A percentile compares a stretch with the other conserved stretches of the same genome.
Evolutionary conservation across 2,113 vertebrate genomes (phyloP).

Genomic region (Upupa epops): DNA sequence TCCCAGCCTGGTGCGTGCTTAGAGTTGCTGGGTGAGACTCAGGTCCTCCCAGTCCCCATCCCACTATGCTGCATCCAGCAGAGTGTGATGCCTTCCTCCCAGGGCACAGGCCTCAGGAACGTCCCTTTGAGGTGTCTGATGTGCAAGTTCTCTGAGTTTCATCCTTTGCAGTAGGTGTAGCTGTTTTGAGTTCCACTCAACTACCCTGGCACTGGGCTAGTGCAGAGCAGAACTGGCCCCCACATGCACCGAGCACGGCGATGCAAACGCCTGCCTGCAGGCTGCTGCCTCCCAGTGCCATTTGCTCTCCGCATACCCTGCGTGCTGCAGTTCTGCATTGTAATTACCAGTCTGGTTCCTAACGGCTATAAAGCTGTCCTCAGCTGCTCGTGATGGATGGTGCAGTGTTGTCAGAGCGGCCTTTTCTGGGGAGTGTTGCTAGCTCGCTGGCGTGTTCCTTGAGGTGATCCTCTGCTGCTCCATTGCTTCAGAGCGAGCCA

Average conservation of each 20-base stretch:
- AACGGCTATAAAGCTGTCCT: background rate
- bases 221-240: fast-evolving
- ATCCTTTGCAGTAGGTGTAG: fast-evolving
- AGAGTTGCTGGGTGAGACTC: background rate
- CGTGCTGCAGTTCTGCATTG: background rate
- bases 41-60: background rate
- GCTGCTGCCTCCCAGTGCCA: background rate
- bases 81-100: background rate
- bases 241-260: fast-evolving
- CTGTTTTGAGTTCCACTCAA: fast-evolving
- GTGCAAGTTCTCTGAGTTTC: background rate
- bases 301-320: background rate
- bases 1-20: background rate
- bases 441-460: conserved; percentile 6
- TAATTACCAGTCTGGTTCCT: background rate
- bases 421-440: background rate
- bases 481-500: background rate
- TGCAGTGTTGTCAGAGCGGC: background rate
- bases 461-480: conserved; percentile 27
- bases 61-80: fast-evolving
- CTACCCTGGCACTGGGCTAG: background rate
- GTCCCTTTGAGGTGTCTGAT: fast-evolving
- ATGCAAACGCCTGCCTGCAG: background rate
- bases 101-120: background rate
- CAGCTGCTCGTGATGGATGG: background rate